Percentiles rank a stretch among this genome's conserved stretches.
phyloP scores from a whole-genome alignment of 2,888 invertebrate species.

The Drosophila lacicola region DNA sequence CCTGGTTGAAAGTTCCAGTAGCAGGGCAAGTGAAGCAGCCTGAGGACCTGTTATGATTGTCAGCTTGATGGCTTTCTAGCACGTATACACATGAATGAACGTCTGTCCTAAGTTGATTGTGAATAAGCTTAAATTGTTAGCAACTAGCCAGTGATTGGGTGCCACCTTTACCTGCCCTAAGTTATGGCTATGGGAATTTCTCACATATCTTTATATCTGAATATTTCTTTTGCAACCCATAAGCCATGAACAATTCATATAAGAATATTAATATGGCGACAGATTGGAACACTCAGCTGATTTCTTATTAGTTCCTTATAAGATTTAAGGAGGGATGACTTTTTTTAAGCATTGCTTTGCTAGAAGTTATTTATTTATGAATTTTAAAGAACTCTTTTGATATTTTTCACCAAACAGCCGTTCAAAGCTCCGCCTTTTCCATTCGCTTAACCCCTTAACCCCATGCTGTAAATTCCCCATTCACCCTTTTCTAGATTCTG shows the following conservation, averaged over 20 bases:
- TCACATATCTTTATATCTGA: not conserved
- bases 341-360: no score
- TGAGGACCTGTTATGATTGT: conserved; percentile 67
- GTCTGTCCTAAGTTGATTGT: conserved; percentile 33
- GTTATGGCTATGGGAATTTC: not conserved
- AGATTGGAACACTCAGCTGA: no score
- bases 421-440: not conserved
- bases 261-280: no score
- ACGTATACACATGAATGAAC: conserved; percentile 10
- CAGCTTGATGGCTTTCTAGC: conserved; percentile 57
- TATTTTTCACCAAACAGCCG: conserved; percentile 6
- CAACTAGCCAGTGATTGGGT: conserved; percentile 24
- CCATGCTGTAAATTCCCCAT: conserved; percentile 12
- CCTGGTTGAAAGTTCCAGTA: conserved; percentile 9
- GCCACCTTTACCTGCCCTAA: conserved; percentile 3
- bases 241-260: not conserved
- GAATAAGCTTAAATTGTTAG: conserved; percentile 62
- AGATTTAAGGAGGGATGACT: no score
- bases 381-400: not conserved
- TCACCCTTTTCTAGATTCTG: conserved; percentile 26
- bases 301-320: no score
- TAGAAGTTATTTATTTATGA: not conserved
- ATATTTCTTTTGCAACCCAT: not conserved
- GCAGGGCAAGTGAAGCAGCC: conserved; percentile 28
- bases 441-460: not conserved